Percentiles rank a stretch among this genome's conserved stretches.
Conservation (phyloP, 2,113 vertebrate species). For the Toxotes jaculatrix region DNA sequence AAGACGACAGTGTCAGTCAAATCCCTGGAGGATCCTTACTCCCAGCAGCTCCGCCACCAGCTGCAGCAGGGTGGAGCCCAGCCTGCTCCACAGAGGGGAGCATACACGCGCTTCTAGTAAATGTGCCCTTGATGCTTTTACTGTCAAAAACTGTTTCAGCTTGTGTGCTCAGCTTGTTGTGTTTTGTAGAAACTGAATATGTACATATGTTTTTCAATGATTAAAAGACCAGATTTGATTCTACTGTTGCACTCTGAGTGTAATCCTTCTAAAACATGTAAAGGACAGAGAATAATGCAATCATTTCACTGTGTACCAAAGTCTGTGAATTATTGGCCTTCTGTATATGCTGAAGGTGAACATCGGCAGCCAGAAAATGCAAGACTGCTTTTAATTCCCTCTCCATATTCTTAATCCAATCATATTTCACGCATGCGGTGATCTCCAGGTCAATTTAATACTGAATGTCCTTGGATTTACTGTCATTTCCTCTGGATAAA, state of each 20-base stretch:
- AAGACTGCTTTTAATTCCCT: neutral
- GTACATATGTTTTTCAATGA: slow-evolving; percentile 54
- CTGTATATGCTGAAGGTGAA: neutral
- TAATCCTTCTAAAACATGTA: neutral
- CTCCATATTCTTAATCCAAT: slow-evolving; percentile 1
- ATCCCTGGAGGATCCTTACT: slow-evolving; percentile 94
- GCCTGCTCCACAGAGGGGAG: slow-evolving; percentile 70
- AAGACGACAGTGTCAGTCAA: slow-evolving; percentile 93
- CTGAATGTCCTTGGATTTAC: slow-evolving; percentile 47
- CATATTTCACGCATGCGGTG: neutral
- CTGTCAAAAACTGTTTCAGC: neutral
- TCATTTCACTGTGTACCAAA: neutral
- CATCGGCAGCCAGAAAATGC: neutral
- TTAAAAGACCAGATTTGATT: slow-evolving; percentile 58
- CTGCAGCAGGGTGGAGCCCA: slow-evolving; percentile 80
- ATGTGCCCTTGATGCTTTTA: neutral
- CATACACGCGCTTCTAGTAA: slow-evolving; percentile 73
- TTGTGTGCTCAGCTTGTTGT: slow-evolving; percentile 15
- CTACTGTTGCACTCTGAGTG: neutral
- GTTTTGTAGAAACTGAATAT: slow-evolving; percentile 33
- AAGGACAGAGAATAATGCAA: neutral
- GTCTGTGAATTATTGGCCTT: neutral
- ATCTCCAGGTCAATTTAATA: slow-evolving; percentile 6
- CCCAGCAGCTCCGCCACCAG: slow-evolving; percentile 93
- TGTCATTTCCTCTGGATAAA: neutral